Evolutionary conservation across 2,113 vertebrate species (phyloP).

Genomic region (Pygathrix nemaeus): DNA sequence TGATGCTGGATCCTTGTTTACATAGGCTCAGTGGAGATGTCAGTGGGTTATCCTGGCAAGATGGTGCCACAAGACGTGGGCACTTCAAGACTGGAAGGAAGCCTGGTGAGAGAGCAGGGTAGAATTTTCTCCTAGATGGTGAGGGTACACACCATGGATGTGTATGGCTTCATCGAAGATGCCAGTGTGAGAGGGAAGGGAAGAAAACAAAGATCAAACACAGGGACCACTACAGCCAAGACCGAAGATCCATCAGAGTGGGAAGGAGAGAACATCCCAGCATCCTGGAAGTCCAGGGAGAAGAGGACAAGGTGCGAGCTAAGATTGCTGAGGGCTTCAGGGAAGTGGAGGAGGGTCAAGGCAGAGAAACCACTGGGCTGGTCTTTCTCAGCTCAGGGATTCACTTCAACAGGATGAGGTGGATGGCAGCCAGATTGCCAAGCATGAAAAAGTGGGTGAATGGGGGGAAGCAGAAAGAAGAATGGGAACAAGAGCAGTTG

Average conservation of each 20-base stretch:
- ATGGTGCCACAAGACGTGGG: fast-evolving
- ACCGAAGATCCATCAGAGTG: no score
- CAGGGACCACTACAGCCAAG: background rate
- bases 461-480: background rate
- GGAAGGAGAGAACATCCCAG: background rate
- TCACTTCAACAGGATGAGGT: background rate
- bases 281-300: background rate
- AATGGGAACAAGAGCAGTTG: background rate
- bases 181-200: background rate
- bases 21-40: background rate
- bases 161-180: background rate
- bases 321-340: background rate
- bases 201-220: background rate
- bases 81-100: background rate
- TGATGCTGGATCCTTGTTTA: no score
- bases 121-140: no score
- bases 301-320: background rate
- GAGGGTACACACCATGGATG: background rate
- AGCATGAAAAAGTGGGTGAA: no score
- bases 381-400: background rate
- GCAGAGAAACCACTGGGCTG: background rate
- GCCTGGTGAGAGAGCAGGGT: fast-evolving
- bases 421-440: background rate
- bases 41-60: background rate
- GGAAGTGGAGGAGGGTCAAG: background rate